Evolutionary conservation across 2,113 vertebrate species (phyloP).

Genomic region (Pseudois nayaur): DNA sequence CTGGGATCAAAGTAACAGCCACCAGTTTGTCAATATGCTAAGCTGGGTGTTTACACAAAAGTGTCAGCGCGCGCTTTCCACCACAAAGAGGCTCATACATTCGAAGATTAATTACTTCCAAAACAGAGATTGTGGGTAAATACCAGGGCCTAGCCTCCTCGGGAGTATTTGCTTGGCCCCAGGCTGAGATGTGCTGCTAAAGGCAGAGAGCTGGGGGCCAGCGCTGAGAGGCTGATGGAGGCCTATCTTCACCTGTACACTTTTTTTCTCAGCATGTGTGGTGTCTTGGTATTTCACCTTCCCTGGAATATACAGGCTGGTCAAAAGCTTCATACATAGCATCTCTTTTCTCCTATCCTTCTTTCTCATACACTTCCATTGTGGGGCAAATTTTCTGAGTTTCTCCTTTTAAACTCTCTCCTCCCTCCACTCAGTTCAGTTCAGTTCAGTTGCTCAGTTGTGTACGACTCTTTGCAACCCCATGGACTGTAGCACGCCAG

Average conservation of each 20-base stretch:
- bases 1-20: constrained; percentile 82
- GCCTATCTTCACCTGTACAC: not conserved
- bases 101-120: constrained; percentile 84
- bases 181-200: constrained; percentile 54
- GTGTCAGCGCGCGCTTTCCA: constrained; percentile 82
- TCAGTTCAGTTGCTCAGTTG: not conserved
- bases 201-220: constrained; percentile 56
- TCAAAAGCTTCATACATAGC: not conserved
- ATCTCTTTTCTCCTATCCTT: not conserved
- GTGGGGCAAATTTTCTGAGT: not conserved
- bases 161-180: constrained; percentile 67
- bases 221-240: fast-evolving
- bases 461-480: not conserved
- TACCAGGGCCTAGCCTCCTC: constrained; percentile 68
- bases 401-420: fast-evolving
- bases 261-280: not conserved
- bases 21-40: constrained; percentile 85
- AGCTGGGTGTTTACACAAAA: constrained; percentile 86
- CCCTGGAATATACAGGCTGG: not conserved
- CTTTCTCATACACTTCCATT: not conserved
- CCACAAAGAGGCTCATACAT: constrained; percentile 80
- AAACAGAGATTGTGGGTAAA: constrained; percentile 78
- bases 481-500: not conserved
- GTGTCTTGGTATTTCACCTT: not conserved
- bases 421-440: not conserved